Conservation (phyloP, 1,140 invertebrate species). For the Dendroctonus valens region DNA sequence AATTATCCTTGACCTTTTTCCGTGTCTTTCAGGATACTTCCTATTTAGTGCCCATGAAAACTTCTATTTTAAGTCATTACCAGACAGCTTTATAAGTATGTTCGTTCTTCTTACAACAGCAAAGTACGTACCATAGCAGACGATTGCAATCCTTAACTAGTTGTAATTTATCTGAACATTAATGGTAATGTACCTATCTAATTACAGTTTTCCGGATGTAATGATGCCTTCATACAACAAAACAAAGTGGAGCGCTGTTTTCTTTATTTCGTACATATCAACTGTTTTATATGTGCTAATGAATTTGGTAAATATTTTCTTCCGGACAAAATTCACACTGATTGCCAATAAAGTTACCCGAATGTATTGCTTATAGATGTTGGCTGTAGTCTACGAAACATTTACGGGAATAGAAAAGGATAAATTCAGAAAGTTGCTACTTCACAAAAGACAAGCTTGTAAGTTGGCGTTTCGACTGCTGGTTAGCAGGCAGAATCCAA, state of each 20-base stretch:
- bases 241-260: conserved; percentile 78
- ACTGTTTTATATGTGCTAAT: conserved; percentile 82
- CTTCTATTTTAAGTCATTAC: conserved; percentile 74
- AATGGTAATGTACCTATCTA: too few relatives aligned
- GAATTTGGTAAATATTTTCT: conserved; percentile 69
- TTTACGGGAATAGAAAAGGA: conserved; percentile 85
- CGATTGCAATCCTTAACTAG: conserved; percentile 38
- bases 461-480: conserved; percentile 78
- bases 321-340: too few relatives aligned
- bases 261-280: conserved; percentile 84
- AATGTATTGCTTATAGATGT: conserved; percentile 59
- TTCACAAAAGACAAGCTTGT: conserved; percentile 82
- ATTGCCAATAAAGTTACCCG: not conserved
- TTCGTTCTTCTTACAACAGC: conserved; percentile 89
- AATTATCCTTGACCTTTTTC: too few relatives aligned
- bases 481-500: conserved; percentile 69
- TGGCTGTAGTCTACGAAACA: conserved; percentile 89
- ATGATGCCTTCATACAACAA: conserved; percentile 89
- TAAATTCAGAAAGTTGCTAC: conserved; percentile 80
- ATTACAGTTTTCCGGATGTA: conserved; percentile 82
- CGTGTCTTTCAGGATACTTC: conserved; percentile 64
- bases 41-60: conserved; percentile 74
- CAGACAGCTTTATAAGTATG: conserved; percentile 83
- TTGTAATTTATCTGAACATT: not conserved
- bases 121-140: conserved; percentile 64